Evolutionary conservation across 2,888 invertebrate genomes (phyloP).

Genomic region (Conistra vaccinii): DNA sequence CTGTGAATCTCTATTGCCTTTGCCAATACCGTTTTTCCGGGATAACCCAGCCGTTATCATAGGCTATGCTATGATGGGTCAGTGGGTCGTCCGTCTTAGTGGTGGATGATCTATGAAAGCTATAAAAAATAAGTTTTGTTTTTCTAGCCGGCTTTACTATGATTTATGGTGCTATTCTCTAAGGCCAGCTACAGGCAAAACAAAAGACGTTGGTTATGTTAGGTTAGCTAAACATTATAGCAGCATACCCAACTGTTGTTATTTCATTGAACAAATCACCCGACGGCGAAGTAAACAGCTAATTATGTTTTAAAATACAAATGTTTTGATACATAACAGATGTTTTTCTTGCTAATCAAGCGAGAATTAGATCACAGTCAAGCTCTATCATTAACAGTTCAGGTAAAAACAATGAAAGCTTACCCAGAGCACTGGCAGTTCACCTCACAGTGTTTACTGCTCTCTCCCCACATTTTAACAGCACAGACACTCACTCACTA

Average conservation of each 20-base stretch:
- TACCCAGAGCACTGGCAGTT: conserved; percentile 88
- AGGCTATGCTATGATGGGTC: too few species aligned
- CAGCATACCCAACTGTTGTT: too few species aligned
- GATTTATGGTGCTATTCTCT: too few species aligned
- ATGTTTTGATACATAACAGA: not conserved
- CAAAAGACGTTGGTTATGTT: not conserved
- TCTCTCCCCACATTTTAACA: conserved; percentile 85
- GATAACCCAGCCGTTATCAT: too few species aligned
- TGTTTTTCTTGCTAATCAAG: not conserved
- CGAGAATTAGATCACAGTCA: conserved; percentile 27
- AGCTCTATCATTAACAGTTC: not conserved
- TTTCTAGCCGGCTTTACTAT: not conserved
- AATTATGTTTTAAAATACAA: not conserved
- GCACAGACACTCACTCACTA: conserved; percentile 72
- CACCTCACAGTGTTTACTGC: conserved; percentile 83
- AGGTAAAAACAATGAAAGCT: conserved; percentile 66
- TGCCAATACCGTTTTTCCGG: not conserved
- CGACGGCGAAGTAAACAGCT: not conserved
- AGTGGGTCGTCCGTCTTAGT: too few species aligned
- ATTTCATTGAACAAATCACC: too few species aligned
- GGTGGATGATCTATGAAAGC: not conserved
- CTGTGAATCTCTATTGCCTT: not conserved
- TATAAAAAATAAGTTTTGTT: not conserved
- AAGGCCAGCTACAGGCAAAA: not conserved
- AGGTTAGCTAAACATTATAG: not conserved